Conservation (phyloP, 2,888 invertebrate species). For the Cheilosia variabilis region DNA sequence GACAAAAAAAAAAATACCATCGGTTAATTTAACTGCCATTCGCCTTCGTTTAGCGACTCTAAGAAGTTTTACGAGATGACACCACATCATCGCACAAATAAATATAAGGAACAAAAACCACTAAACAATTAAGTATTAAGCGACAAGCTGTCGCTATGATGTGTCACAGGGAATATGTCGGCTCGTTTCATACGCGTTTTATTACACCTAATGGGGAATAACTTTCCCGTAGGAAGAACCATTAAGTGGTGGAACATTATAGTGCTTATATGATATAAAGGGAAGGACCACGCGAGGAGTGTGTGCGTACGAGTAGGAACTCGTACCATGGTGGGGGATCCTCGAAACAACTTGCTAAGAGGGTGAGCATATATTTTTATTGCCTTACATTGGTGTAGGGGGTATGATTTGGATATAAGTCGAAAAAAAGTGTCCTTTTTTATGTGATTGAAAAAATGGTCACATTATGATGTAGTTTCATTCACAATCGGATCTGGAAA, state of each 20-base stretch:
- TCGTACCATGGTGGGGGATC: not conserved
- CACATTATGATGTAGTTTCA: no score
- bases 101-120: constrained; percentile 29
- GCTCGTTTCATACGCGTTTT: constrained; percentile 64
- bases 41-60: constrained; percentile 24
- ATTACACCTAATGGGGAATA: constrained; percentile 64
- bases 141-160: constrained; percentile 63
- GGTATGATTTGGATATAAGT: constrained; percentile 23
- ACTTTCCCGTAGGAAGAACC: constrained; percentile 64
- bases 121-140: constrained; percentile 53
- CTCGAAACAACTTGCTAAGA: constrained; percentile 29
- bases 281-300: constrained; percentile 5
- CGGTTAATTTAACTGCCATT: constrained; percentile 33
- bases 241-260: constrained; percentile 55
- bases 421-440: no score
- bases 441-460: no score
- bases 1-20: not conserved
- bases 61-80: constrained; percentile 36
- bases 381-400: constrained; percentile 17
- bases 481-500: no score
- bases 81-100: constrained; percentile 15
- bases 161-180: constrained; percentile 44
- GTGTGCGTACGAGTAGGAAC: not conserved
- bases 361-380: constrained; percentile 23
- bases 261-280: constrained; percentile 36